Percentiles rank a stretch among this genome's conserved stretches.
phyloP scores from a whole-genome alignment of 2,888 invertebrate species.

The Labia minor region DNA sequence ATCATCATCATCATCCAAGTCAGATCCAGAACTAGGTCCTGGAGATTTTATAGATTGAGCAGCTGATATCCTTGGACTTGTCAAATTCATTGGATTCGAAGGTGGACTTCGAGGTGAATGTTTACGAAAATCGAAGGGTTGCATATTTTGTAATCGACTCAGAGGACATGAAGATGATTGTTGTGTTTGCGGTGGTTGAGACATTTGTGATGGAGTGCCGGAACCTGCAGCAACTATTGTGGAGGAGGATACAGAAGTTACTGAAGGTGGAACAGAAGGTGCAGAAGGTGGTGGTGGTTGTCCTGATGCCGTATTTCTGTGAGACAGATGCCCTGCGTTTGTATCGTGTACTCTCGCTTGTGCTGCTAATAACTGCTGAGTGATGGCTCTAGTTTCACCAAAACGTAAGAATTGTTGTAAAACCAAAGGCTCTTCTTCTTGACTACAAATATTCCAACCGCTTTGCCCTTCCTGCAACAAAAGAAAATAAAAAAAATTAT shows the following conservation, averaged over 20 bases:
- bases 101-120: conserved; percentile 38
- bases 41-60: neutral
- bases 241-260: conserved; percentile 47
- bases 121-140: conserved; percentile 86
- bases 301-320: conserved; percentile 34
- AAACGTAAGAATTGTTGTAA: conserved; percentile 85
- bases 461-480: conserved; percentile 69
- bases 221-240: conserved; percentile 37
- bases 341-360: conserved; percentile 34
- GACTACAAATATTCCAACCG: conserved; percentile 74
- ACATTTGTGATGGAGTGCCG: neutral
- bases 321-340: conserved; percentile 25
- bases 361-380: conserved; percentile 50
- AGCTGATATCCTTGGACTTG: conserved; percentile 28
- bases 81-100: conserved; percentile 50
- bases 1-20: conserved; percentile 46
- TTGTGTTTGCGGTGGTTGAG: neutral
- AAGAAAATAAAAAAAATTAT: conserved; percentile 37
- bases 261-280: conserved; percentile 44
- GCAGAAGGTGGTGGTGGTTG: conserved; percentile 25
- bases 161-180: conserved; percentile 52
- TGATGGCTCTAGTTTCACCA: conserved; percentile 76
- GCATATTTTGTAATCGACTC: conserved; percentile 86
- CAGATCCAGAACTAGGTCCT: conserved; percentile 34
- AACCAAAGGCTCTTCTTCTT: conserved; percentile 82